These are phyloP conservation scores for Geotrupes spiniger DNA, from an alignment of 2,888 invertebrate species.

Conservation along the genomic window DNA sequence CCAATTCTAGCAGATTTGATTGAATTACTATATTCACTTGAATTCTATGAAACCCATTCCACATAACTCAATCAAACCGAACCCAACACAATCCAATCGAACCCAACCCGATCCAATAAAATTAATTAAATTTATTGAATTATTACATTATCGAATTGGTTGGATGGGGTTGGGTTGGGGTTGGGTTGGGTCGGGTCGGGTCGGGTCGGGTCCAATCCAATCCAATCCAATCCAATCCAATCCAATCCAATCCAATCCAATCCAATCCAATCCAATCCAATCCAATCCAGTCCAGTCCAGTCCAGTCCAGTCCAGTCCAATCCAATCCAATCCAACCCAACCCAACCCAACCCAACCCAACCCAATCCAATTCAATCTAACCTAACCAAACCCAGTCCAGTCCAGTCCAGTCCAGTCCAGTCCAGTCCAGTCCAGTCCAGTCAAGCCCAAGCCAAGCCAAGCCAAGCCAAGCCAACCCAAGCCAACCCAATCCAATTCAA, in stretches of 20 bases:
- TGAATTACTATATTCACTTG: too few relatives aligned
- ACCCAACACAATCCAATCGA: too few relatives aligned
- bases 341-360: background rate
- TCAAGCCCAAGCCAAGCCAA: background rate
- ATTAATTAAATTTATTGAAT: too few relatives aligned
- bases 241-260: background rate
- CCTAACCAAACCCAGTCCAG: too few relatives aligned
- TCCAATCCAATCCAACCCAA: background rate
- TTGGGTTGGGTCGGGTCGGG: background rate
- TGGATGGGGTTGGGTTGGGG: too few relatives aligned
- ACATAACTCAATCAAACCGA: too few relatives aligned
- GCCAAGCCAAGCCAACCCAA: background rate
- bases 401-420: constrained; percentile 1
- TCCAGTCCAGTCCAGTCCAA: constrained; percentile 1
- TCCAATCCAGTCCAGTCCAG: constrained; percentile 1
- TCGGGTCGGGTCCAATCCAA: background rate
- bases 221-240: background rate
- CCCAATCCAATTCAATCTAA: background rate
- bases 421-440: constrained; percentile 1
- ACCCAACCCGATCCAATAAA: too few relatives aligned
- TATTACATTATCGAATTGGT: too few relatives aligned
- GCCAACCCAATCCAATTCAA: too few relatives aligned
- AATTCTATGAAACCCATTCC: too few relatives aligned
- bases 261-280: background rate
- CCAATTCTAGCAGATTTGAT: too few relatives aligned